Evolutionary conservation across 2,888 invertebrate species (phyloP).

Genomic region (Imbricaverruca yamaguchii): DNA sequence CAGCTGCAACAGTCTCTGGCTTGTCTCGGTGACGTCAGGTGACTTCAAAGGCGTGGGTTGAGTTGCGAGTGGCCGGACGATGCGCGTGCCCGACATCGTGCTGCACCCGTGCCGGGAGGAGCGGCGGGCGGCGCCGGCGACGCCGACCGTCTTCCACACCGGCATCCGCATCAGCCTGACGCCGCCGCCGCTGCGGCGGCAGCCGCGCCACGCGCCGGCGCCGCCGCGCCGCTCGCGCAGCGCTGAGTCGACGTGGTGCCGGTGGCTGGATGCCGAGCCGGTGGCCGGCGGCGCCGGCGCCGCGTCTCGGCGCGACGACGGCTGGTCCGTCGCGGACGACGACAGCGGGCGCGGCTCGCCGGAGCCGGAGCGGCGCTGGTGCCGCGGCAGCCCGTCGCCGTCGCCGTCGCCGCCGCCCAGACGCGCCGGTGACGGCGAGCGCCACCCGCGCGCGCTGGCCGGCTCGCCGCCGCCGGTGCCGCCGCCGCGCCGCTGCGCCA

Average conservation of each 20-base stretch:
- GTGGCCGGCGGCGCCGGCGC: background rate
- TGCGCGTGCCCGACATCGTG: conserved; percentile 13
- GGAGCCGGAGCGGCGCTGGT: too few species aligned
- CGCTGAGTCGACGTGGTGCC: background rate
- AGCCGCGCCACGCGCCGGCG: background rate
- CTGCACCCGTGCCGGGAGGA: conserved; percentile 14
- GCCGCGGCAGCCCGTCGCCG: too few species aligned
- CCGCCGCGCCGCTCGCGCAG: background rate
- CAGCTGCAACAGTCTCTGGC: too few species aligned
- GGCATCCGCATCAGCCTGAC: conserved; percentile 18
- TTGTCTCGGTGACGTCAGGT: too few species aligned
- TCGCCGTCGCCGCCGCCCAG: too few species aligned
- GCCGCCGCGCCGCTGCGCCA: background rate
- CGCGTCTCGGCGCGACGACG: too few species aligned
- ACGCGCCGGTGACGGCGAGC: background rate
- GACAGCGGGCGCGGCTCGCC: too few species aligned
- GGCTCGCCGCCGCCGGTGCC: background rate
- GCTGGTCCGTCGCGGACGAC: too few species aligned
- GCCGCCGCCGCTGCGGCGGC: background rate
- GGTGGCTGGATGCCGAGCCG: background rate
- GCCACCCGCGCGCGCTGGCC: background rate
- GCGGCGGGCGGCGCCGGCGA: background rate
- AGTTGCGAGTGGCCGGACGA: background rate
- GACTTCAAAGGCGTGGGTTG: too few species aligned
- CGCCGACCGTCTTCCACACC: background rate